Conservation (phyloP, 2,888 invertebrate species). For the Ormyrus thymus region DNA sequence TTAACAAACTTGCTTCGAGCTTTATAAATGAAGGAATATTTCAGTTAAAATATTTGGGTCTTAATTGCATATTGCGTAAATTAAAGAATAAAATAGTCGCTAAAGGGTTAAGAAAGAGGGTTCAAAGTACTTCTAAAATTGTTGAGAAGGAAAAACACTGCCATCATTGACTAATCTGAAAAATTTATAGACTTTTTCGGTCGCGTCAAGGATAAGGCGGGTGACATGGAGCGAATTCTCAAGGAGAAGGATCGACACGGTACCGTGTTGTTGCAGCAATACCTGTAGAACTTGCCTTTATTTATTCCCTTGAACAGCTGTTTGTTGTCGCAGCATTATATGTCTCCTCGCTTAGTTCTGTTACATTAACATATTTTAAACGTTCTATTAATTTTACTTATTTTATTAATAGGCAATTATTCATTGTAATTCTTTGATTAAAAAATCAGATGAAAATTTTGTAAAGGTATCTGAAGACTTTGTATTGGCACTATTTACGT, state of each 20-base stretch:
- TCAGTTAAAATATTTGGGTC: too few species aligned
- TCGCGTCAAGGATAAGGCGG: slow-evolving; percentile 96
- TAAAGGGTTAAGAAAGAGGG: slow-evolving; percentile 50
- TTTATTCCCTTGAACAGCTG: neutral
- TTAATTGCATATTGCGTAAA: too few species aligned
- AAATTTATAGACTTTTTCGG: slow-evolving; percentile 89
- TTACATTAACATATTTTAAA: slow-evolving; percentile 19
- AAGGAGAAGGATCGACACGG: slow-evolving; percentile 96
- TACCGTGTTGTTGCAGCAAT: slow-evolving; percentile 64
- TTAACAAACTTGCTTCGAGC: slow-evolving; percentile 23
- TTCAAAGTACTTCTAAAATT: slow-evolving; percentile 10
- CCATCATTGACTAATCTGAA: slow-evolving; percentile 56
- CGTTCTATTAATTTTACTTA: slow-evolving; percentile 20
- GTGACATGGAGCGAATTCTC: slow-evolving; percentile 92
- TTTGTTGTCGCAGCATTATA: slow-evolving; percentile 15
- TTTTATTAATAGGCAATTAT: slow-evolving; percentile 4
- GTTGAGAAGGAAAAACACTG: slow-evolving; percentile 6
- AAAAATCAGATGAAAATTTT: slow-evolving; percentile 33
- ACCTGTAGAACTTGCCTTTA: slow-evolving; percentile 35
- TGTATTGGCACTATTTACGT: too few species aligned
- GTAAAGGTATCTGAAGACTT: neutral
- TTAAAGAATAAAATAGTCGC: neutral
- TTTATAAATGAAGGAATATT: slow-evolving; percentile 4
- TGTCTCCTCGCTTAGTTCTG: slow-evolving; percentile 26
- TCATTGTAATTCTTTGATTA: slow-evolving; percentile 24